phyloP scores from a whole-genome alignment of 2,888 invertebrate species.

The Oscheius sp. region DNA sequence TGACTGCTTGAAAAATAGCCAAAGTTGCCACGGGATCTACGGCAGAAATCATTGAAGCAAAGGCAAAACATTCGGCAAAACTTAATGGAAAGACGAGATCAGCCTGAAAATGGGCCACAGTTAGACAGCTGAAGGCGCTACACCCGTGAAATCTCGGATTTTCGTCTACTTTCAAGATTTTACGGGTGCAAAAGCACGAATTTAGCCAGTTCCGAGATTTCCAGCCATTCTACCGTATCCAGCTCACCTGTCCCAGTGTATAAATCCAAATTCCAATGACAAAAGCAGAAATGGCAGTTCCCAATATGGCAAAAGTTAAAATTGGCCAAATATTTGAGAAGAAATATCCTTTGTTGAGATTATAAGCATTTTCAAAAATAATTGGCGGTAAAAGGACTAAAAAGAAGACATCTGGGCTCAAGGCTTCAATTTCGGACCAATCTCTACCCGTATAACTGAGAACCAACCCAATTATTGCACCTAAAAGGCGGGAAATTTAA shows the following conservation, averaged over 20 bases:
- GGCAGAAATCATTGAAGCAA: conserved; percentile 96
- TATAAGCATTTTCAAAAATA: conserved; percentile 98
- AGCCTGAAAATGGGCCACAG: conserved; percentile 73
- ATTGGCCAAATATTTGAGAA: conserved; percentile 98
- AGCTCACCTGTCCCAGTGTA: conserved; percentile 85
- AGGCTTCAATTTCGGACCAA: conserved; percentile 66
- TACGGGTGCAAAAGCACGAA: background rate
- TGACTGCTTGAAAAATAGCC: conserved; percentile 88
- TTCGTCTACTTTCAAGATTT: too few species aligned
- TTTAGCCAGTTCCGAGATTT: background rate
- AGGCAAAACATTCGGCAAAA: conserved; percentile 97
- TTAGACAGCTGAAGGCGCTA: background rate
- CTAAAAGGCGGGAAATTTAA: conserved; percentile 41
- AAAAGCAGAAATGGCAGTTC: conserved; percentile 95
- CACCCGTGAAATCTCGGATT: background rate
- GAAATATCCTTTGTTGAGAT: conserved; percentile 86
- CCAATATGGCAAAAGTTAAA: conserved; percentile 94
- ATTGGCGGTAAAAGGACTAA: conserved; percentile 95
- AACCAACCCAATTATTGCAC: conserved; percentile 66
- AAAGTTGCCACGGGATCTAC: conserved; percentile 99
- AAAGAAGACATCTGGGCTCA: conserved; percentile 86
- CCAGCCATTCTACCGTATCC: background rate
- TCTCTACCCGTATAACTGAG: conserved; percentile 66
- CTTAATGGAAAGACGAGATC: conserved; percentile 86
- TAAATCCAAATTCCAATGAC: conserved; percentile 96